Conservation (phyloP, 2,888 invertebrate species). For the Zygogramma bicolorata region DNA sequence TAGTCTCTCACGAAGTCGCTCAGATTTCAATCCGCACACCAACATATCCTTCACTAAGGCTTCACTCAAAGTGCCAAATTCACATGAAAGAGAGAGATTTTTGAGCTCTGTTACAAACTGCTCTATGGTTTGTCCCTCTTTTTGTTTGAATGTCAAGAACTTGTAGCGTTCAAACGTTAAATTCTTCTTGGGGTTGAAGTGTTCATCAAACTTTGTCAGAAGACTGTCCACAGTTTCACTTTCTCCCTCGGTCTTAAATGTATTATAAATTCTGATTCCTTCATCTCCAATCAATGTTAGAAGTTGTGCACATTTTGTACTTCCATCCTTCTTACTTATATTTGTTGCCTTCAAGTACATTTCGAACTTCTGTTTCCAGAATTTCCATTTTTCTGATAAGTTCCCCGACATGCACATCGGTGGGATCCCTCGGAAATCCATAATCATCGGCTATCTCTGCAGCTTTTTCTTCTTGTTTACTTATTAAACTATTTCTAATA, state of each 20-base stretch:
- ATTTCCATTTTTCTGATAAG: no score
- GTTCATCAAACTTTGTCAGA: conserved; percentile 27
- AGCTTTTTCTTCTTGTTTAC: not conserved
- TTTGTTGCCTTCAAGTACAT: no score
- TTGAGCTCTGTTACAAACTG: conserved; percentile 39
- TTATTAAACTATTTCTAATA: not conserved
- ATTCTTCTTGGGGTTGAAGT: conserved; percentile 36
- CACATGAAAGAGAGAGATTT: conserved; percentile 34
- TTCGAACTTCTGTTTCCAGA: no score
- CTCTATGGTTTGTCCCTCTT: conserved; percentile 34
- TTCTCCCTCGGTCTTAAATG: conserved; percentile 10
- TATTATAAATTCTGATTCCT: conserved; percentile 26
- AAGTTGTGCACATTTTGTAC: no score
- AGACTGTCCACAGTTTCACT: conserved; percentile 20
- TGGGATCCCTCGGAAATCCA: no score
- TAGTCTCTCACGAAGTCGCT: conserved; percentile 36
- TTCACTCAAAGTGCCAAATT: conserved; percentile 31
- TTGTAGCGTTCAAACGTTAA: conserved; percentile 38
- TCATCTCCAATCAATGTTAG: conserved; percentile 24
- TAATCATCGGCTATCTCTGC: not conserved
- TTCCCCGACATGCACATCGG: no score
- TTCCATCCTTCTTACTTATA: no score
- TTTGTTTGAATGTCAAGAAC: conserved; percentile 42
- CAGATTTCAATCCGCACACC: conserved; percentile 31
- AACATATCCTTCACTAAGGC: conserved; percentile 28